Evolutionary conservation across 2,888 invertebrate species (phyloP).

Genomic region (Pterostichus madidus): DNA sequence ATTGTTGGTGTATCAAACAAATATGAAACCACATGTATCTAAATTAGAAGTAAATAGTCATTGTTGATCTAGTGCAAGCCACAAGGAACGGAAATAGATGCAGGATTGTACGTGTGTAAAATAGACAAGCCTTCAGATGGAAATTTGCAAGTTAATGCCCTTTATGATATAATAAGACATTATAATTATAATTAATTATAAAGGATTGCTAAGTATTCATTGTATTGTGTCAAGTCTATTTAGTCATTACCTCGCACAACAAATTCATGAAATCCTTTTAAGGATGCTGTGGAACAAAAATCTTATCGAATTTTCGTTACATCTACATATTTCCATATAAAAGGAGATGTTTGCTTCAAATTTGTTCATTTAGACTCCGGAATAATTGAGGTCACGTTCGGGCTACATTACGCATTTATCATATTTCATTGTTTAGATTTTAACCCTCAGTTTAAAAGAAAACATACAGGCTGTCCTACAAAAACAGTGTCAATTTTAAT

Average conservation of each 20-base stretch:
- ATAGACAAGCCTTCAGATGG: neutral
- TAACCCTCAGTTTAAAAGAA: no score
- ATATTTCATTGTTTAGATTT: neutral
- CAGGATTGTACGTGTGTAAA: no score
- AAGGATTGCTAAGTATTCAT: neutral
- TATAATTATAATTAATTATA: neutral
- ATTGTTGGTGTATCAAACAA: no score
- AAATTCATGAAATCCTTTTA: conserved; percentile 25
- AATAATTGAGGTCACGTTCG: conserved; percentile 7
- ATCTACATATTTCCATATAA: conserved; percentile 43
- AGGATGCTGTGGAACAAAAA: conserved; percentile 6
- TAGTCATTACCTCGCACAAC: conserved; percentile 1
- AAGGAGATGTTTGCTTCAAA: conserved; percentile 19
- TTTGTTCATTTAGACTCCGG: conserved; percentile 24
- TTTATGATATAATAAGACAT: neutral
- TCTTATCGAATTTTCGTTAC: conserved; percentile 33
- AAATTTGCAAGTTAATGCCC: neutral
- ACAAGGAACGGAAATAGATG: no score
- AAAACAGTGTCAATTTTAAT: no score
- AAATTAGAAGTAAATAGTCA: no score
- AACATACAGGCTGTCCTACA: no score
- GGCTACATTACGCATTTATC: neutral
- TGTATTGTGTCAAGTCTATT: conserved; percentile 19
- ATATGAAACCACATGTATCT: no score
- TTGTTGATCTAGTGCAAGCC: no score